Percentiles rank a stretch among this genome's conserved stretches.
Evolutionary conservation across 2,888 invertebrate genomes (phyloP).

Genomic region (Polylopha cassiicola): DNA sequence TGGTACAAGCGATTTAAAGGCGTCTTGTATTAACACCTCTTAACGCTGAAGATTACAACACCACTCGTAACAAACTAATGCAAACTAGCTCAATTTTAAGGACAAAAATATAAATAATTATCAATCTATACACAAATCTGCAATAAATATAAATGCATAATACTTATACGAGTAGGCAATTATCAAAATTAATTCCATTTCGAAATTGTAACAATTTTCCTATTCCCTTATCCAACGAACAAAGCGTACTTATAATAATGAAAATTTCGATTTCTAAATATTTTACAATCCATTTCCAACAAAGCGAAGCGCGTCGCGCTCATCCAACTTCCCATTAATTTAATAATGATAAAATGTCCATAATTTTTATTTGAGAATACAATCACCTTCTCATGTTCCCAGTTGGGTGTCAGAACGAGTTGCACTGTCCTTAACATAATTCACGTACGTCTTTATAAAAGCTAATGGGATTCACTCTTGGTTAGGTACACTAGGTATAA

Average conservation of each 20-base stretch:
- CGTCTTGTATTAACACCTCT: no score
- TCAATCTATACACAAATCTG: constrained; percentile 12
- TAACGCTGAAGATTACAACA: constrained; percentile 45
- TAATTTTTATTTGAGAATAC: constrained; percentile 56
- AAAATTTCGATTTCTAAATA: constrained; percentile 45
- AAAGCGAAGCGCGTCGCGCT: constrained; percentile 64
- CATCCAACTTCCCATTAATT: constrained; percentile 49
- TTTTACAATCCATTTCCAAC: constrained; percentile 64
- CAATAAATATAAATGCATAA: constrained; percentile 31
- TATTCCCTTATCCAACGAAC: constrained; percentile 56
- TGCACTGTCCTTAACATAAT: constrained; percentile 42
- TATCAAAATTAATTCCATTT: constrained; percentile 47
- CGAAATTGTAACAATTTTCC: constrained; percentile 59
- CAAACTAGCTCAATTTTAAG: constrained; percentile 17
- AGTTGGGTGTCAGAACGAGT: constrained; percentile 39
- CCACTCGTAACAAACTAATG: constrained; percentile 37
- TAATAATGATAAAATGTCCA: constrained; percentile 48
- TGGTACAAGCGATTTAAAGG: constrained; percentile 34
- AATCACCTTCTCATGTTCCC: constrained; percentile 72
- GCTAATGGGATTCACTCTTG: constrained; percentile 46
- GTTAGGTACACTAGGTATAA: constrained; percentile 36
- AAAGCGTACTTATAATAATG: constrained; percentile 57
- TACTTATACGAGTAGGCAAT: constrained; percentile 22
- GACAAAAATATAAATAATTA: constrained; percentile 21
- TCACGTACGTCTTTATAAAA: constrained; percentile 41